phyloP scores from a whole-genome alignment of 2,888 invertebrate species.

The Thecophora atra region DNA sequence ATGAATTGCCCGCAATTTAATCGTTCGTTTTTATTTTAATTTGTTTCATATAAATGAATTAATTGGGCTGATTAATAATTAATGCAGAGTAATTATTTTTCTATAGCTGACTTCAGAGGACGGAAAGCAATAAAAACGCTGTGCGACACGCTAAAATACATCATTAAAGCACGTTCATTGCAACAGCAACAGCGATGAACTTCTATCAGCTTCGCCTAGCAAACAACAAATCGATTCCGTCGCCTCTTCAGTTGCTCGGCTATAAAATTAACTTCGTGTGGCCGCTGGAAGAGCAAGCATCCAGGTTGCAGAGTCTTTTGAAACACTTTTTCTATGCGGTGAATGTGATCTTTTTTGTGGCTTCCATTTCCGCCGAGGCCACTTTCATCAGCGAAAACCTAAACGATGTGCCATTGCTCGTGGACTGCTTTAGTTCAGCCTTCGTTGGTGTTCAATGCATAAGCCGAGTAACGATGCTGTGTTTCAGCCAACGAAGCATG shows the following conservation, averaged over 20 bases:
- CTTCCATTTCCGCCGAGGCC: slow-evolving; percentile 40
- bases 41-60: neutral
- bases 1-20: neutral
- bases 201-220: slow-evolving; percentile 14
- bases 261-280: slow-evolving; percentile 45
- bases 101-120: neutral
- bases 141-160: neutral
- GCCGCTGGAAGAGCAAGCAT: slow-evolving; percentile 39
- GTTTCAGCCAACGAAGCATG: slow-evolving; percentile 30
- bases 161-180: neutral
- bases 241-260: slow-evolving; percentile 37
- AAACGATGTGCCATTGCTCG: slow-evolving; percentile 39
- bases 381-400: slow-evolving; percentile 41
- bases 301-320: neutral
- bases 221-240: slow-evolving; percentile 5
- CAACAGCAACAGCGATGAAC: slow-evolving; percentile 22
- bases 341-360: slow-evolving; percentile 36
- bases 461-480: slow-evolving; percentile 38
- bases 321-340: neutral
- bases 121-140: neutral
- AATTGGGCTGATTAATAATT: neutral
- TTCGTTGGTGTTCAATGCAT: slow-evolving; percentile 44
- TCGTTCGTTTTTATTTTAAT: neutral
- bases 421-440: slow-evolving; percentile 43
- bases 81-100: neutral